Base-by-base conservation (phyloP, 2,888 invertebrate species). In the Craniophora ligustri region DNA sequence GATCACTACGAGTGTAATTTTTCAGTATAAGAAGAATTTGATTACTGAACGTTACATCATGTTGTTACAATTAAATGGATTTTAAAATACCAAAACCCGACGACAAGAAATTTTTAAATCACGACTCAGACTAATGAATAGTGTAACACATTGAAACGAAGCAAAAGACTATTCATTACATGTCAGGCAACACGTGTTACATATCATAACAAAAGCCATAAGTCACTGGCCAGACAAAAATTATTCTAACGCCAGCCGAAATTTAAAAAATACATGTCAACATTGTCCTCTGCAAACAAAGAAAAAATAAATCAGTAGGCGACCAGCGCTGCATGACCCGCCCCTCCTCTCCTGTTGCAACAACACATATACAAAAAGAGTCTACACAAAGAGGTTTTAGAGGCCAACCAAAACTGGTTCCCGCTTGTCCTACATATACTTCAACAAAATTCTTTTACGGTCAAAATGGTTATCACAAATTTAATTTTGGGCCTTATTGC, bases 241-340 rank as follows among this genome's bases (percentile, higher is more conserved):
- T 74, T 69, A 63, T 71, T 63, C 75, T 70, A 74, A 67, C 55
- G 57, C 60, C 66, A 72, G 53, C 49, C 76, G 56, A 75, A 82
- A 79, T 79, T 80, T 67, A 69, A 82, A 85, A 84, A 82, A 76
- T 78, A 80, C 82, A 81, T 88, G 89, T 89, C 89, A 90, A 90
- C 90, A 85, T 87, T 86, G 86, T 86, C 84, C 82, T 81, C 80
- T 72, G 75, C 86, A 88, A 90, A 91, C 92, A 92, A 92, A 92
- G 91, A 91, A 88, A 86, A 84, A 89, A 91, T 92, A 91, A 91
- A 92, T 91, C 91, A 91, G 84, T 72, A 68, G 50, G 64, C 48
- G 56, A 42, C 91, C 86, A 85, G 13, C 13, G 0, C 51, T 72
- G 41, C 45, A 16, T 56, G 87, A 75, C 19, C 81, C 64, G 11